A percentile compares a stretch with the other conserved stretches of the same genome.
phyloP scores from a whole-genome alignment of 2,113 vertebrate genomes.

The Electrona antarctica region DNA sequence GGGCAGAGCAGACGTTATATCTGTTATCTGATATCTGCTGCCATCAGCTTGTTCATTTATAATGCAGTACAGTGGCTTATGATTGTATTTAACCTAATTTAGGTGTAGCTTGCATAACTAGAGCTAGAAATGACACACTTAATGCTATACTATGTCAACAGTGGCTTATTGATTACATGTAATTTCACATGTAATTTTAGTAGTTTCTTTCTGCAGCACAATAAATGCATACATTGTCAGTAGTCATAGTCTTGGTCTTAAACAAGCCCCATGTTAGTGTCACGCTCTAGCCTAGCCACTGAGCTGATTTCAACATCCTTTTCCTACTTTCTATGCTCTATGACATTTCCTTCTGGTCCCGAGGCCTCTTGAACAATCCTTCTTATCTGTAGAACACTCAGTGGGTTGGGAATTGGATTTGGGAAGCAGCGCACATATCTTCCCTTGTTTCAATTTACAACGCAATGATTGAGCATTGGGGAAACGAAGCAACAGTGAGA shows the following conservation, averaged over 20 bases:
- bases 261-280: background rate
- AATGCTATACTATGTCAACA: conserved; percentile 20
- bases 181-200: background rate
- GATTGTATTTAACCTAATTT: no score
- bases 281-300: no score
- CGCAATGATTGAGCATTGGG: conserved; percentile 47
- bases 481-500: conserved; percentile 23
- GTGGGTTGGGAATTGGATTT: conserved; percentile 54
- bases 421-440: conserved; percentile 33
- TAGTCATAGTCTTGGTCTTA: background rate
- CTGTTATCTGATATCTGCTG: conserved; percentile 18
- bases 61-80: background rate
- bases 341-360: conserved; percentile 23
- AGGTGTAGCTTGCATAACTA: conserved; percentile 29
- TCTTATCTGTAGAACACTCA: conserved; percentile 12
- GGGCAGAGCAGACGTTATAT: background rate
- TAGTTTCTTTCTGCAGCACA: background rate
- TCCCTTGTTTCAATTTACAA: conserved; percentile 53
- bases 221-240: no score
- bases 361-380: conserved; percentile 17
- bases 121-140: conserved; percentile 1
- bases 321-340: conserved; percentile 19
- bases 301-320: background rate
- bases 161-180: conserved; percentile 1
- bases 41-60: background rate